Base-by-base conservation (phyloP, 35 echinoderm and acorn worm genomes). In the Ophiothrix spiculata region DNA sequence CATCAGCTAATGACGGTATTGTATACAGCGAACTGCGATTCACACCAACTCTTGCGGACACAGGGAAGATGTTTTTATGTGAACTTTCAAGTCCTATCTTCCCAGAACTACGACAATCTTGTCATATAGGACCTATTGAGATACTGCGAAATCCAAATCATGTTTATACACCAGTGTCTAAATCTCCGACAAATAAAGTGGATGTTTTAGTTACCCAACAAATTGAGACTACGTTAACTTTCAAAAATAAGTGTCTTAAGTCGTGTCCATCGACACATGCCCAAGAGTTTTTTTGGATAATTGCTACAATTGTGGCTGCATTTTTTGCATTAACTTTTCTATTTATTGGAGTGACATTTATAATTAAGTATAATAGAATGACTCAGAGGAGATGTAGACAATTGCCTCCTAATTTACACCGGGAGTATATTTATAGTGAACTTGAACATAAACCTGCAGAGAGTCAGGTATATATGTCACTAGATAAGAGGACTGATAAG, bases 391-490 rank as follows among this genome's bases (percentile, higher is more conserved):
- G 25, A 4, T 25, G 29, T 4, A 69, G 10, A 15, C 60, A 69
- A n/a, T 69, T 69, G 29, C 60, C 60, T 25, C 60, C 60, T 6
- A 15, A 69, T 69, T 69, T 69, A 69, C 17, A 69, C 29, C 8
- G 60, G 60, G 60, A 69, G 1, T 69, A 69, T n/a, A 69, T 69
- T n/a, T 69, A 69, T n/a, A 69, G 60, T 69, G 60, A 69, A 69
- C 60, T 69, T 12, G 60, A 69, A 69, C 60, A 69, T n/a, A 69
- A 69, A 69, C 60, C 60, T 15, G 10, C 25, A 2, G 60, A 69
- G 17, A 54, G 45, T 54, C 60, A 69, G 60, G 60, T 69, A n/a
- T 69, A 69, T 25, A 69, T 69, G 60, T 69, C 60, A 15, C 23
- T 69, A n/a, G 60, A 69, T 15, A 69, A 69, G 60, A 69, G 60